Conservation (phyloP, 2,797 vertebrate genomes). For the Cirrhinus mrigala region DNA sequence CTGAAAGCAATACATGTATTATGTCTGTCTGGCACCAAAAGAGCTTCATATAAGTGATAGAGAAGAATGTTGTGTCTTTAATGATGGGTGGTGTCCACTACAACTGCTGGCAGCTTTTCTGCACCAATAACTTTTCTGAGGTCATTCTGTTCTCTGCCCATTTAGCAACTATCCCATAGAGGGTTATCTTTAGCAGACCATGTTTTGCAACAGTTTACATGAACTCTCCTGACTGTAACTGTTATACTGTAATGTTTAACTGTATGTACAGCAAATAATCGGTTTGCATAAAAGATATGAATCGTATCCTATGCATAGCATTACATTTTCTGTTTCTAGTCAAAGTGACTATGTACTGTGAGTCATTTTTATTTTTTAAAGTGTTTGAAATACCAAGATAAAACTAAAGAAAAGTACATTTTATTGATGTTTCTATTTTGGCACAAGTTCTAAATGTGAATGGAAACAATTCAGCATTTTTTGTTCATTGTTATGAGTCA, state of each 20-base stretch:
- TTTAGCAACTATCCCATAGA: conserved; percentile 20
- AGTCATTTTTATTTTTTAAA: not conserved
- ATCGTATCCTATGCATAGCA: not conserved
- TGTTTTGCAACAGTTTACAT: not conserved
- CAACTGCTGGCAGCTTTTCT: conserved; percentile 38
- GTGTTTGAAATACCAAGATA: not conserved
- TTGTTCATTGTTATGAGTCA: conserved; percentile 1
- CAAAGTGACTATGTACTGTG: not conserved
- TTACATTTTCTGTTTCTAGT: not conserved
- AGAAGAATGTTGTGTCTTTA: conserved; percentile 10
- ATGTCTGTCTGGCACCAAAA: conserved; percentile 3
- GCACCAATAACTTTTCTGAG: conserved; percentile 35
- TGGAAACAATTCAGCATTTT: not conserved
- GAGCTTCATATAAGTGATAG: conserved; percentile 27
- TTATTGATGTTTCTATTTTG: not conserved
- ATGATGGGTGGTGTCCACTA: conserved; percentile 47
- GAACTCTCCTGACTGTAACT: not conserved
- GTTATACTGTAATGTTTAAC: not conserved
- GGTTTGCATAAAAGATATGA: not conserved
- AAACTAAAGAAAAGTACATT: not conserved
- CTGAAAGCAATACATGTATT: conserved; percentile 3
- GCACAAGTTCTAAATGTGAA: not conserved
- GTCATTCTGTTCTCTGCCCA: conserved; percentile 39
- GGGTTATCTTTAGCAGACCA: conserved; percentile 16
- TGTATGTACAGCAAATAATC: not conserved